Conservation (phyloP, 2,888 invertebrate genomes). For the Salticus scenicus region DNA sequence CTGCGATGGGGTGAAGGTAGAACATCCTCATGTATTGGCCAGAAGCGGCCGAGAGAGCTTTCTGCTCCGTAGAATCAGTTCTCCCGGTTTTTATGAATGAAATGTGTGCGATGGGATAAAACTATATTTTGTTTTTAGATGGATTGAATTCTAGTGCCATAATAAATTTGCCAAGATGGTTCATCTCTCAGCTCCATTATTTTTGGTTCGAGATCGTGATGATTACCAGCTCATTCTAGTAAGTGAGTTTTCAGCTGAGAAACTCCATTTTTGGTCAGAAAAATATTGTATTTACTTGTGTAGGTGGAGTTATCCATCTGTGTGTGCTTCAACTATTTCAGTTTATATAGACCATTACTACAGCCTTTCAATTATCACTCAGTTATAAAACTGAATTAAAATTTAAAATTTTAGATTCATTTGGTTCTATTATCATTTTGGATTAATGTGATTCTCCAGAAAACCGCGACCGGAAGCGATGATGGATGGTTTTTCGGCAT, state of each 20-base stretch:
- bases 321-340: not conserved
- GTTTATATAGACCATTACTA: not conserved
- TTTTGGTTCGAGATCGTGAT: slow-evolving; percentile 63
- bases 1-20: slow-evolving; percentile 40
- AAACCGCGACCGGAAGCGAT: not conserved
- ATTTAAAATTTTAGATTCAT: not conserved
- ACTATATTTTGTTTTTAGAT: not conserved
- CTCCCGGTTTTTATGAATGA: not conserved
- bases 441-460: not conserved
- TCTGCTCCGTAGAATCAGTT: not conserved
- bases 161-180: slow-evolving; percentile 44
- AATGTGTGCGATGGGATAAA: not conserved
- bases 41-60: slow-evolving; percentile 60
- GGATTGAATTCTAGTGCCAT: slow-evolving; percentile 37
- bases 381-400: not conserved
- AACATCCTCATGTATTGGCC: slow-evolving; percentile 15
- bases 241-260: slow-evolving; percentile 37
- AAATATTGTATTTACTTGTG: slow-evolving; percentile 20
- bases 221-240: slow-evolving; percentile 65
- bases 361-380: not conserved
- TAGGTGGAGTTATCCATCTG: slow-evolving; percentile 30
- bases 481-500: not conserved
- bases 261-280: slow-evolving; percentile 58
- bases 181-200: slow-evolving; percentile 60
- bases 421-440: not conserved